Evolutionary conservation across 37 sponge, comb jelly and placozoan genomes (phyloP).

Genomic region (Sycon ciliatum): DNA sequence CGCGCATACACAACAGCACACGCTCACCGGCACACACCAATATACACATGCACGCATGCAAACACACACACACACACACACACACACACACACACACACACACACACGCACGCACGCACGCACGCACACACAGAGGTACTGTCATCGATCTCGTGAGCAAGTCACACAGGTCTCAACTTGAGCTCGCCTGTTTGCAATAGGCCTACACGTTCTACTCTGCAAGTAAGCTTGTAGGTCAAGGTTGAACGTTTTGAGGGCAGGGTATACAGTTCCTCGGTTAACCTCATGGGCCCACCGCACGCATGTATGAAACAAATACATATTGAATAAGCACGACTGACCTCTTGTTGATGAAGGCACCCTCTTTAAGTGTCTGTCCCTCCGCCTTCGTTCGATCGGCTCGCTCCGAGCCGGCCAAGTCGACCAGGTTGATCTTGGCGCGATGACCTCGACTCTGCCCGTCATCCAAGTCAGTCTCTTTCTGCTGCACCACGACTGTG

Average conservation of each 20-base stretch:
- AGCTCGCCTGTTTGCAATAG: too few relatives aligned
- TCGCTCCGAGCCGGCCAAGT: constrained; percentile 15
- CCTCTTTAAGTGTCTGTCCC: constrained; percentile 17
- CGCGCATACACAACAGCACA: too few relatives aligned
- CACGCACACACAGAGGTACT: too few relatives aligned
- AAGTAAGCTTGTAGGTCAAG: background rate
- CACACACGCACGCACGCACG: too few relatives aligned
- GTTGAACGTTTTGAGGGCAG: background rate
- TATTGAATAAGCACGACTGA: background rate
- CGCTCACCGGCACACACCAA: too few relatives aligned
- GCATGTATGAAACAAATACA: background rate
- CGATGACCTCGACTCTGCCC: constrained; percentile 12
- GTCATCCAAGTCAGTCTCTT: background rate
- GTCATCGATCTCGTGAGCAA: too few relatives aligned
- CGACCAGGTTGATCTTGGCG: constrained; percentile 18
- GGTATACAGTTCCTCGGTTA: background rate
- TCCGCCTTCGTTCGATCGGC: constrained; percentile 14
- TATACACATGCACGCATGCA: too few relatives aligned
- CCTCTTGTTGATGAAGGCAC: constrained; percentile 23
- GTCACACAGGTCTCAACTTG: too few relatives aligned
- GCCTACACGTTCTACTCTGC: too few relatives aligned
- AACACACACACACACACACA: too few relatives aligned
- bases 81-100: too few relatives aligned
- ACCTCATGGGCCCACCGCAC: too few relatives aligned
- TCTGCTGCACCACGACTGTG: constrained; percentile 12